Conservation (phyloP, 1,140 invertebrate species). For the Pygmarrhopalites habei region DNA sequence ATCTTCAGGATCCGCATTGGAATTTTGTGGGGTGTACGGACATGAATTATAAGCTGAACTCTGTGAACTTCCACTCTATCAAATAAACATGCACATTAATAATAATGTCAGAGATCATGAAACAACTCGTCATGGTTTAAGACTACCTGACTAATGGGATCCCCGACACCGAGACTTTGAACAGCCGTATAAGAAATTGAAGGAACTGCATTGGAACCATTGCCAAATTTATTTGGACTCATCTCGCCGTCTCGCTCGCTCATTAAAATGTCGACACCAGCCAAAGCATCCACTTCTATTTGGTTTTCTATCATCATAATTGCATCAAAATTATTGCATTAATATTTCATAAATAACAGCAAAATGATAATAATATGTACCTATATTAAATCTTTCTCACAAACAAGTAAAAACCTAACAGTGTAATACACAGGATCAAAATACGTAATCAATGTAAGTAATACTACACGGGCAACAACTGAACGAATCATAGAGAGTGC, state of each 20-base stretch:
- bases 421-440: no score
- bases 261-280: slow-evolving; percentile 34
- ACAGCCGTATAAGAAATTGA: slow-evolving; percentile 36
- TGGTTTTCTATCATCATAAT: slow-evolving; percentile 29
- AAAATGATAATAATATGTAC: no score
- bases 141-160: slow-evolving; percentile 38
- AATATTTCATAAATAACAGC: no score
- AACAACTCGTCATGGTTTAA: no score
- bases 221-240: slow-evolving; percentile 34
- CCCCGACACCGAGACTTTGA: slow-evolving; percentile 36
- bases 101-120: background rate
- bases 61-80: slow-evolving; percentile 38
- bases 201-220: slow-evolving; percentile 18
- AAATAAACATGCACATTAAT: slow-evolving; percentile 13
- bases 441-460: no score
- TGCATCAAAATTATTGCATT: no score
- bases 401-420: no score
- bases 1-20: slow-evolving; percentile 39
- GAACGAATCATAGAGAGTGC: no score
- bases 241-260: slow-evolving; percentile 33
- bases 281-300: slow-evolving; percentile 34
- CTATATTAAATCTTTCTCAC: no score
- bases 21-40: slow-evolving; percentile 43
- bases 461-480: no score
- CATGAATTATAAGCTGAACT: slow-evolving; percentile 42